Evolutionary conservation across 92 coral and sea anemone genomes (phyloP), one percentile per base, ranked within the genome.

Genomic region (Plumapathes pennacea): DNA sequence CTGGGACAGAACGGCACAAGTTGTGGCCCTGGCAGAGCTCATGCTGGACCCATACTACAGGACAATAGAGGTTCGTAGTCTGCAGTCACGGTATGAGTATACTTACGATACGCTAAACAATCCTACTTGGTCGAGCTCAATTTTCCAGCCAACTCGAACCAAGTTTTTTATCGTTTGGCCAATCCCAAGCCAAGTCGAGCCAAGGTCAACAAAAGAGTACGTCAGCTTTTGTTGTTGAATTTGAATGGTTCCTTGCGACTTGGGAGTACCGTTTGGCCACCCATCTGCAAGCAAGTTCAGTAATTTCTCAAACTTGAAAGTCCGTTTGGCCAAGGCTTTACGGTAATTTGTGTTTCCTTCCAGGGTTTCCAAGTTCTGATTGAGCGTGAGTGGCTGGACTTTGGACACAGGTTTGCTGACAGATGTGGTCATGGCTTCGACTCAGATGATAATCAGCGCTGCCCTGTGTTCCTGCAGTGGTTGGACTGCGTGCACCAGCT

Each of bases 1-100:
- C 48, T 91, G 97, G 97, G 97, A 91, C 76, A 88, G 97, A 55
- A 91, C 97, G 17, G 60, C 97, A 8, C 97, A 91, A 59, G 72
- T 91, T 46, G 96, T 88, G 54, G 89, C 97, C 25, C 65, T 91
- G 28, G 97, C 97, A 10, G 89, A 91, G 56, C 81, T 91, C 14
- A 72, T 91, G 41, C 58, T 91, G 58, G 97, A 91, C 50, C 97
- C 97, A 5, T 91, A 79, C 40, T 91, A 91, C 69, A 83, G 97
- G 60, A 88, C 97, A 26, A 88, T 88, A 25, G 88, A 91, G 96
- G 97, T 91, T 50, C 5, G 18, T 18, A n/a, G n/a, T n/a, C n/a
- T n/a, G n/a, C 6, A 45, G 17, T 15, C 51, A 9, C 21, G n/a
- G n/a, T n/a, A n/a, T n/a, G n/a, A n/a, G n/a, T n/a, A n/a, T n/a